phyloP scores from a whole-genome alignment of 2,113 vertebrate genomes.

The Notarius quadriscutis region DNA sequence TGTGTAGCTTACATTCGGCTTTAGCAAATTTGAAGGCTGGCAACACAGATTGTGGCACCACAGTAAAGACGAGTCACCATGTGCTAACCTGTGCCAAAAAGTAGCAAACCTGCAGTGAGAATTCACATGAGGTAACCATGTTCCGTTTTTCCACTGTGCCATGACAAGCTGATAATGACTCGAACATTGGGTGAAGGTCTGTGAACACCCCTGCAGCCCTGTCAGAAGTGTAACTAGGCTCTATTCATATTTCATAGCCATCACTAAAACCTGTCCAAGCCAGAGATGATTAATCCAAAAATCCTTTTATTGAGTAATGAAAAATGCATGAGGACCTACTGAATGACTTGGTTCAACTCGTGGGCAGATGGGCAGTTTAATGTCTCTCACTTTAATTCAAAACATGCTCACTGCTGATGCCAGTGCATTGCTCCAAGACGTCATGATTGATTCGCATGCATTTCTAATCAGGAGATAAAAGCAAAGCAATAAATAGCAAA shows the following conservation, averaged over 20 bases:
- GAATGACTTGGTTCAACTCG: conserved; percentile 45
- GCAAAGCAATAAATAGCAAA: conserved; percentile 26
- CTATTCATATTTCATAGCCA: conserved; percentile 49
- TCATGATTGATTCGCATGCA: conserved; percentile 31
- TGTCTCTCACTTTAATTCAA: conserved; percentile 35
- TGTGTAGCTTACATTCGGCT: no score
- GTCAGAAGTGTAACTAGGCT: conserved; percentile 32
- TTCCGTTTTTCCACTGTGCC: not conserved
- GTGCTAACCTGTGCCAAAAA: conserved; percentile 21
- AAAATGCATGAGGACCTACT: conserved; percentile 43
- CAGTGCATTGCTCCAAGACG: not conserved
- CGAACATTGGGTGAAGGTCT: conserved; percentile 12
- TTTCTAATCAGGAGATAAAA: conserved; percentile 35
- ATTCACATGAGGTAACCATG: conserved; percentile 15
- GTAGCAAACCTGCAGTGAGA: not conserved
- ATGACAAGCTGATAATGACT: conserved; percentile 37
- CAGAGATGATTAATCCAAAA: conserved; percentile 53
- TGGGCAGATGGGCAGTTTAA: conserved; percentile 44
- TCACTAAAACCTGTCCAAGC: conserved; percentile 50
- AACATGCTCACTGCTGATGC: conserved; percentile 8
- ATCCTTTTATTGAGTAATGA: conserved; percentile 51
- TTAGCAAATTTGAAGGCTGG: not conserved
- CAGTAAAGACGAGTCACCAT: not conserved
- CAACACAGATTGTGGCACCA: not conserved
- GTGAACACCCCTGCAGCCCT: conserved; percentile 30